Percentiles rank a stretch among this genome's conserved stretches.
Evolutionary conservation across 2,113 vertebrate genomes (phyloP).

Genomic region (Myocastor coypus): DNA sequence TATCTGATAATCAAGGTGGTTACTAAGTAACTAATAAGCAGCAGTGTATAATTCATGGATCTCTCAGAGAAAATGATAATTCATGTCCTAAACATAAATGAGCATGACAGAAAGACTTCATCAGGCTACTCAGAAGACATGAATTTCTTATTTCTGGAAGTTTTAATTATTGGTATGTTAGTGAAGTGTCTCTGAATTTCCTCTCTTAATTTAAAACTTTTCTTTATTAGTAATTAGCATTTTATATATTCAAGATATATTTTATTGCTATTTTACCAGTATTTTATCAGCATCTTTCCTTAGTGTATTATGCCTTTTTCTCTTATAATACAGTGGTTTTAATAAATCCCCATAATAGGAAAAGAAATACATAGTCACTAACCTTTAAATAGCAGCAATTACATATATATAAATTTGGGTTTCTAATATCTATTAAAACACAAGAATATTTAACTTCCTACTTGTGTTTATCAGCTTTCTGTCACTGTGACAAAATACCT

Average conservation of each 20-base stretch:
- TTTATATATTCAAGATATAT: not conserved
- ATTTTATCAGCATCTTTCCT: not conserved
- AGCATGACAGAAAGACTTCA: not conserved
- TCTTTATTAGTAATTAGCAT: not conserved
- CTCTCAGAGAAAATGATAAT: not conserved
- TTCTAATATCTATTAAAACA: constrained; percentile 10
- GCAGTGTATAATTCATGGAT: not conserved
- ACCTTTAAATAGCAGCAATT: constrained; percentile 10
- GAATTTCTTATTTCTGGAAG: not conserved
- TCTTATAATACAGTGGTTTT: not conserved
- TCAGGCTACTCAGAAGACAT: not conserved
- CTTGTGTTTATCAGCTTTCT: not conserved
- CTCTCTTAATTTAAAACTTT: not conserved
- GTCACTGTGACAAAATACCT: not conserved
- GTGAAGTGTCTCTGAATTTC: not conserved
- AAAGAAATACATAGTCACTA: not conserved
- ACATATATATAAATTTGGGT: not conserved
- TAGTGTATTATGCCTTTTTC: not conserved
- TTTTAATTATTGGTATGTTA: not conserved
- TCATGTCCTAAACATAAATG: not conserved
- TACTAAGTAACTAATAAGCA: not conserved
- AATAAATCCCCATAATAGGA: not conserved
- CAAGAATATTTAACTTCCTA: not conserved
- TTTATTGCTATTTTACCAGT: not conserved
- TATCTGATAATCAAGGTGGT: not conserved